Conservation (phyloP, 64 coral and sea anemone genomes). For the Actinia equina region DNA sequence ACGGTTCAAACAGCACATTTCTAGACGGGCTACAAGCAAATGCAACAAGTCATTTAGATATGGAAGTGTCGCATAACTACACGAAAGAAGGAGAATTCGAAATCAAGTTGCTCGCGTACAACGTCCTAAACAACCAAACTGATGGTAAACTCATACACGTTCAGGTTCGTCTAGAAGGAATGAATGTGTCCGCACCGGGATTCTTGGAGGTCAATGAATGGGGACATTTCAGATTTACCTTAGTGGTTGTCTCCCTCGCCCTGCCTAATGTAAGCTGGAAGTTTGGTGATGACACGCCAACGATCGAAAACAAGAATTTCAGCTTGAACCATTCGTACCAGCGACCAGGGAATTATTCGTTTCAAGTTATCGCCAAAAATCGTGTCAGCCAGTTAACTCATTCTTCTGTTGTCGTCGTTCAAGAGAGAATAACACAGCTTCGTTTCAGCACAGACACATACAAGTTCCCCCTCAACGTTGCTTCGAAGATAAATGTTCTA, state of each 20-base stretch:
- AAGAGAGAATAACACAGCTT: slow-evolving; percentile 15
- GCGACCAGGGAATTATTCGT: slow-evolving; percentile 19
- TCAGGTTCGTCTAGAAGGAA: slow-evolving; percentile 32
- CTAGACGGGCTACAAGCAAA: slow-evolving; percentile 20
- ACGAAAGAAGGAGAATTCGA: slow-evolving; percentile 32
- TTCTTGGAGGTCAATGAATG: neutral
- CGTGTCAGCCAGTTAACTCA: slow-evolving; percentile 14
- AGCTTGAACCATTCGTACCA: slow-evolving; percentile 7
- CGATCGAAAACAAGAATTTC: slow-evolving; percentile 10
- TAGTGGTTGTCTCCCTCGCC: slow-evolving; percentile 14
- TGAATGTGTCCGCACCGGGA: slow-evolving; percentile 21
- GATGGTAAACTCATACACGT: neutral
- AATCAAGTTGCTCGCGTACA: slow-evolving; percentile 22
- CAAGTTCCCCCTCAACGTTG: neutral
- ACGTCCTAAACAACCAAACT: slow-evolving; percentile 31
- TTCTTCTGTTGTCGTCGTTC: slow-evolving; percentile 1
- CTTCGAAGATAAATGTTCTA: neutral
- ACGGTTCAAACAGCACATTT: slow-evolving; percentile 3
- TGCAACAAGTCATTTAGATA: slow-evolving; percentile 17
- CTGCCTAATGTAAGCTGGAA: slow-evolving; percentile 6
- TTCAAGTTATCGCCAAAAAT: slow-evolving; percentile 13
- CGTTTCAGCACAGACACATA: neutral
- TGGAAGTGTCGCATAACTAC: slow-evolving; percentile 20
- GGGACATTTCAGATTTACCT: neutral
- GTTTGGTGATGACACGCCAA: slow-evolving; percentile 18